Base-by-base conservation (phyloP, 30 jellyfish, hydroid and myxozoan species). In the Chrysaora quinquecirrha region DNA sequence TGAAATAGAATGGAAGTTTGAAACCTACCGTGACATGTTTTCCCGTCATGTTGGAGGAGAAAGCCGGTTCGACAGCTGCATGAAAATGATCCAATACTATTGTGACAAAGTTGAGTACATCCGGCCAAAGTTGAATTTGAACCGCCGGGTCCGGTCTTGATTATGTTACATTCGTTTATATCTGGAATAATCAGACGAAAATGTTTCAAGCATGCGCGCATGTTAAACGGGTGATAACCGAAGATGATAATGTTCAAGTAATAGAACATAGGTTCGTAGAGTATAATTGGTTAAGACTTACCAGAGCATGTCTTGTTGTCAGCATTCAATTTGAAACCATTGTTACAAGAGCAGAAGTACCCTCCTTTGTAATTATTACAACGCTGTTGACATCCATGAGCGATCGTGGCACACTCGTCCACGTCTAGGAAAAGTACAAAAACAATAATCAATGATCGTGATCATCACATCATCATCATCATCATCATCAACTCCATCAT, bases 301-400 rank as follows among this genome's bases (percentile, higher is more conserved):
- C 92, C 92, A 27, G 78, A 23, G 72, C 92, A 82, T 25, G 92
- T 82, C 38, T 28, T 69, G 85, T 69, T 82, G 73, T 82, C 92
- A 1, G 38, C 27, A 18, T 82, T 82, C 61, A 68, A 28, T 43
- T 48, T 74, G 65, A 25, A 82, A 22, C 92, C 92, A 54, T 16
- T 47, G 14, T 69, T 38, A 30, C 92, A 82, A 20, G 85, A 48
- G 73, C 92, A 82, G 31, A 47, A 82, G 78, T 22, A 82, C 2
- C 92, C 85, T 1, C 92, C 92, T 56, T 50, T 71, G 78, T 48
- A 82, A 54, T 82, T 82, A 71, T 82, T 82, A 43, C 92, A 82
- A 48, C 10, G 22, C 16, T 82, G 92, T 27, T 70, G 79, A 49
- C 92, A 82, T 1, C 79, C 85, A 69, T 82, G 92, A 1, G 27